A percentile compares a stretch with the other conserved stretches of the same genome.
These are phyloP conservation scores for Carassius auratus DNA, from an alignment of 2,113 vertebrate species.

Conservation along the genomic window DNA sequence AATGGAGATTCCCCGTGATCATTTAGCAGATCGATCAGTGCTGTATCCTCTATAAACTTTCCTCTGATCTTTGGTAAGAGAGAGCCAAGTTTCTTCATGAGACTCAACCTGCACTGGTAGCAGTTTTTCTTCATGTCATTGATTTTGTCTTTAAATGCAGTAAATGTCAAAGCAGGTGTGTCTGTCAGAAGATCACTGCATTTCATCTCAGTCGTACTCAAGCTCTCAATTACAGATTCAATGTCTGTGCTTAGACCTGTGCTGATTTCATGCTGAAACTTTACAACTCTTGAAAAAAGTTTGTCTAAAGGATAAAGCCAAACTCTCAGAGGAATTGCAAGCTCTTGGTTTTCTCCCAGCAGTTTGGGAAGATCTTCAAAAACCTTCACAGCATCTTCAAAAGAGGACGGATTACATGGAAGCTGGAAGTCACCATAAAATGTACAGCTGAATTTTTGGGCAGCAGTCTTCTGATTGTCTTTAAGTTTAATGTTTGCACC, in stretches of 20 bases:
- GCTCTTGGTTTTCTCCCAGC: conserved; percentile 26
- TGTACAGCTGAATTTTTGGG: conserved; percentile 30
- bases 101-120: conserved; percentile 5
- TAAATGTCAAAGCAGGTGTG: conserved; percentile 33
- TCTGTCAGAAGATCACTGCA: conserved; percentile 50
- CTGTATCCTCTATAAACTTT: conserved; percentile 38
- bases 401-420: conserved; percentile 44
- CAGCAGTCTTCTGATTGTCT: neutral
- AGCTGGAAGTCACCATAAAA: conserved; percentile 50
- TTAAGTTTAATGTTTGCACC: neutral
- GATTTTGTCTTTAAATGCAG: conserved; percentile 33
- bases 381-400: conserved; percentile 48
- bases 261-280: conserved; percentile 49
- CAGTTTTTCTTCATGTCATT: conserved; percentile 32
- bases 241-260: neutral
- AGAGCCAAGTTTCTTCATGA: conserved; percentile 43
- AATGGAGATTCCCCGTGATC: conserved; percentile 54
- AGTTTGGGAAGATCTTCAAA: conserved; percentile 45
- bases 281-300: conserved; percentile 52
- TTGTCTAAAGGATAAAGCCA: conserved; percentile 59
- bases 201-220: conserved; percentile 44
- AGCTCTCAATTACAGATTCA: conserved; percentile 49
- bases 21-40: conserved; percentile 9
- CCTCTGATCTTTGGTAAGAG: conserved; percentile 42
- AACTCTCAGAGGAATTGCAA: conserved; percentile 52